These are phyloP conservation scores for Goniozus legneri DNA, from an alignment of 1,140 invertebrate genomes.

Conservation along the genomic window DNA sequence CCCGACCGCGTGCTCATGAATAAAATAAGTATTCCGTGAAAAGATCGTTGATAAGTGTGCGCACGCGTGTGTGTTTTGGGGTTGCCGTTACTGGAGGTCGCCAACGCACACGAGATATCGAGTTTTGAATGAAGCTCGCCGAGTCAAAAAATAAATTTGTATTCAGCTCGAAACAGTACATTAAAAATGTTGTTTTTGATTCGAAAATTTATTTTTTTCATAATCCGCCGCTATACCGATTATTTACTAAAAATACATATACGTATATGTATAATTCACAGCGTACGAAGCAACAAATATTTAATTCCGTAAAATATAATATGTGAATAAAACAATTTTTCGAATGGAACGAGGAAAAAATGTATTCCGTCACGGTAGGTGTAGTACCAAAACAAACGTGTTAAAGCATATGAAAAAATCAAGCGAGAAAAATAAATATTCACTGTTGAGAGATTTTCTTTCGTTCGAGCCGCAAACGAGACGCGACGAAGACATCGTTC, in stretches of 20 bases:
- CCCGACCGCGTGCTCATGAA: too few species aligned
- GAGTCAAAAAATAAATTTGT: neutral
- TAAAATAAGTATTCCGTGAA: slow-evolving; percentile 7
- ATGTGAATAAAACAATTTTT: too few species aligned
- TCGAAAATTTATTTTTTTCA: neutral
- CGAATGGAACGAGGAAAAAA: too few species aligned
- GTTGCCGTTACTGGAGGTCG: neutral
- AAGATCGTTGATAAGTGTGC: slow-evolving; percentile 4
- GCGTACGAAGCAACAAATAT: too few species aligned
- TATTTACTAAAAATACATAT: too few species aligned
- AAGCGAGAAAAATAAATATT: neutral
- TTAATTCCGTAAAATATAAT: too few species aligned
- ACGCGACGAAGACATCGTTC: slow-evolving; percentile 8
- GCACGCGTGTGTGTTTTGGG: too few species aligned
- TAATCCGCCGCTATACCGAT: too few species aligned
- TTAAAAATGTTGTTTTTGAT: neutral
- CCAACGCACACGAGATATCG: neutral
- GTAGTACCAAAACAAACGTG: too few species aligned
- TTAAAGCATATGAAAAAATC: neutral
- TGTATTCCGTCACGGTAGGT: too few species aligned
- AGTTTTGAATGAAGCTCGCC: neutral
- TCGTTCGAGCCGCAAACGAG: neutral
- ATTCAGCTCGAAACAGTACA: neutral
- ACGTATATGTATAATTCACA: too few species aligned
- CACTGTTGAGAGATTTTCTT: slow-evolving; percentile 14